Evolutionary conservation across 92 coral and sea anemone genomes (phyloP).

Genomic region (Diadumene lineata): DNA sequence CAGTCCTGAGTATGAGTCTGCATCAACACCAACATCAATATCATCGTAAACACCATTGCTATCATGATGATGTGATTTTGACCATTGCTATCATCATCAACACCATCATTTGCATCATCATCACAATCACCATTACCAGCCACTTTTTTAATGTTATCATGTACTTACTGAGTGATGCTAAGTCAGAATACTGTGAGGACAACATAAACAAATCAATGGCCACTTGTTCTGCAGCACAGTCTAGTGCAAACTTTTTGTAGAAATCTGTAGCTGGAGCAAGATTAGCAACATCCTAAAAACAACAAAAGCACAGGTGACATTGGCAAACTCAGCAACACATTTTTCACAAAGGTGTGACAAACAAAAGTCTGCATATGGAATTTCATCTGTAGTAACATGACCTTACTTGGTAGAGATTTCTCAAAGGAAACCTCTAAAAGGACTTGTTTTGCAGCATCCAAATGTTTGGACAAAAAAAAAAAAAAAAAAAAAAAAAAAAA

Average conservation of each 20-base stretch:
- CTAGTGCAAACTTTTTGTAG: constrained; percentile 98
- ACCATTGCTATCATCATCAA: neutral
- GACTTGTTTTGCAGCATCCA: too few relatives aligned
- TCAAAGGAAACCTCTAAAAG: too few relatives aligned
- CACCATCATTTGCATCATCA: neutral
- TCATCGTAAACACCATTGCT: neutral
- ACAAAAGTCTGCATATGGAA: too few relatives aligned
- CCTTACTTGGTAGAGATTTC: too few relatives aligned
- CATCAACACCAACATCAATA: neutral
- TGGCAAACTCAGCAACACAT: too few relatives aligned
- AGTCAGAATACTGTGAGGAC: constrained; percentile 88
- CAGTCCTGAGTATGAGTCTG: too few relatives aligned
- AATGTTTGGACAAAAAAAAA: too few relatives aligned
- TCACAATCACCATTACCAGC: neutral
- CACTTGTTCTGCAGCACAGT: constrained; percentile 99
- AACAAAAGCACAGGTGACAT: neutral
- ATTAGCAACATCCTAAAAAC: constrained; percentile 78
- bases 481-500: too few relatives aligned
- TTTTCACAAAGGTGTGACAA: too few relatives aligned
- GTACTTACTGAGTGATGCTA: constrained; percentile 81
- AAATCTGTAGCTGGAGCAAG: constrained; percentile 98
- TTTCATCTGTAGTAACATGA: too few relatives aligned
- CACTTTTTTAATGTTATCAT: neutral
- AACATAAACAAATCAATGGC: constrained; percentile 90
- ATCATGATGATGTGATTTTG: neutral